These are phyloP conservation scores for Dicyrtoma fusca DNA, from an alignment of 2,888 invertebrate species.

Conservation along the genomic window DNA sequence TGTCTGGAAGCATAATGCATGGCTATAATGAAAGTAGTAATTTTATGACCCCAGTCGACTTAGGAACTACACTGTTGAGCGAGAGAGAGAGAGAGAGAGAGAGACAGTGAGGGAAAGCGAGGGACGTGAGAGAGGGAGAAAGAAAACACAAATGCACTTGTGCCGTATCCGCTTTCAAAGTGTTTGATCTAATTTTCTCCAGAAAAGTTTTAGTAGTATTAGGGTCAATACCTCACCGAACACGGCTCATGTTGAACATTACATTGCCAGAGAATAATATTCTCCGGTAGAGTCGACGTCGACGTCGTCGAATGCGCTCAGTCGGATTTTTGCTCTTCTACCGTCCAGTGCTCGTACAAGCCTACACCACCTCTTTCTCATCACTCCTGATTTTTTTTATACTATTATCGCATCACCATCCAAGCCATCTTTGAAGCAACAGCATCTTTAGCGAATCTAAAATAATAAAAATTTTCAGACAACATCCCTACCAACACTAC, in stretches of 20 bases:
- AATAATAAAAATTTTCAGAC: no score
- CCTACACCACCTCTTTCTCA: no score
- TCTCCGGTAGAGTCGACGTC: slow-evolving; percentile 28
- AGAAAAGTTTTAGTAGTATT: neutral
- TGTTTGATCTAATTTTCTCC: slow-evolving; percentile 23
- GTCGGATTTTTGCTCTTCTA: slow-evolving; percentile 13
- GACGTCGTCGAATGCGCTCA: slow-evolving; percentile 19
- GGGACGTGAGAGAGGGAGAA: neutral
- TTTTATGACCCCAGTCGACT: no score
- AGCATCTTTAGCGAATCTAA: no score
- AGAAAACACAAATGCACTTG: neutral
- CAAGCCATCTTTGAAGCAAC: no score
- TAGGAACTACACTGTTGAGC: no score
- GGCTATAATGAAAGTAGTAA: no score
- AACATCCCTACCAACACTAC: no score
- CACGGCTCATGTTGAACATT: neutral
- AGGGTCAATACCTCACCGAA: neutral
- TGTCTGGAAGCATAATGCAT: no score
- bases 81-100: neutral
- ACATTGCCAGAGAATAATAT: neutral
- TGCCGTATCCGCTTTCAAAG: neutral
- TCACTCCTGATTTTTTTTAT: no score
- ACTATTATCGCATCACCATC: no score
- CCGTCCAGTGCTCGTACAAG: slow-evolving; percentile 17
- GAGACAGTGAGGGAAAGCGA: neutral